These are phyloP conservation scores for Zaprionus lineosus DNA, from an alignment of 2,888 invertebrate genomes.

Conservation along the genomic window DNA sequence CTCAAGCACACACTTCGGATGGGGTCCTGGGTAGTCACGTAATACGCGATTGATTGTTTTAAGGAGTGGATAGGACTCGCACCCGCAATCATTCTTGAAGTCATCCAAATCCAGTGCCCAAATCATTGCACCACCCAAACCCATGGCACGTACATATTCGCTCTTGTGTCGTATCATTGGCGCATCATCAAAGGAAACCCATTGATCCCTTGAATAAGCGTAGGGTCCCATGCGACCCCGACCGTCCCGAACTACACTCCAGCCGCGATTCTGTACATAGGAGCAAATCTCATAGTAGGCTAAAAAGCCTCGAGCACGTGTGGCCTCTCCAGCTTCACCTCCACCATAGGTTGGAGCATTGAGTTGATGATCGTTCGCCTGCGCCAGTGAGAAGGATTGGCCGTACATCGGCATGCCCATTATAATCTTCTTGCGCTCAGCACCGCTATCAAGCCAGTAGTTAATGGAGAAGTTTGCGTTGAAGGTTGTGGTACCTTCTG, in stretches of 20 bases:
- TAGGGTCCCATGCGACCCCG: slow-evolving; percentile 94
- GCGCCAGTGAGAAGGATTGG: slow-evolving; percentile 92
- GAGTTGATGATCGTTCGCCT: slow-evolving; percentile 86
- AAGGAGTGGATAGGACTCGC: slow-evolving; percentile 91
- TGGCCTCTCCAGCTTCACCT: slow-evolving; percentile 94
- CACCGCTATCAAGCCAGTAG: slow-evolving; percentile 93
- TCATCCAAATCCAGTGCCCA: slow-evolving; percentile 95
- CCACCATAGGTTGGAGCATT: slow-evolving; percentile 92
- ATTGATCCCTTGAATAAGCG: slow-evolving; percentile 91
- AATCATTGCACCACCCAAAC: slow-evolving; percentile 93
- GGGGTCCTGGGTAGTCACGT: slow-evolving; percentile 86
- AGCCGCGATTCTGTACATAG: slow-evolving; percentile 88
- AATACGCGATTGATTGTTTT: slow-evolving; percentile 91
- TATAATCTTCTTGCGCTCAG: slow-evolving; percentile 89
- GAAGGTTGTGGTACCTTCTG: slow-evolving; percentile 88
- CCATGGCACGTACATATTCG: slow-evolving; percentile 90
- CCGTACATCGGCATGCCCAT: slow-evolving; percentile 96
- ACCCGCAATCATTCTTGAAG: slow-evolving; percentile 90
- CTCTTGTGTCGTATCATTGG: slow-evolving; percentile 92
- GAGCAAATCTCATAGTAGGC: slow-evolving; percentile 95
- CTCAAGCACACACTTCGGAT: slow-evolving; percentile 86
- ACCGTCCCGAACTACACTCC: slow-evolving; percentile 90
- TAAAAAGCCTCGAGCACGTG: slow-evolving; percentile 93
- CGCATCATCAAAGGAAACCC: slow-evolving; percentile 96
- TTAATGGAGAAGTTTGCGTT: slow-evolving; percentile 94